Evolutionary conservation across 2,113 vertebrate species (phyloP).

Genomic region (Ptyas mucosa): DNA sequence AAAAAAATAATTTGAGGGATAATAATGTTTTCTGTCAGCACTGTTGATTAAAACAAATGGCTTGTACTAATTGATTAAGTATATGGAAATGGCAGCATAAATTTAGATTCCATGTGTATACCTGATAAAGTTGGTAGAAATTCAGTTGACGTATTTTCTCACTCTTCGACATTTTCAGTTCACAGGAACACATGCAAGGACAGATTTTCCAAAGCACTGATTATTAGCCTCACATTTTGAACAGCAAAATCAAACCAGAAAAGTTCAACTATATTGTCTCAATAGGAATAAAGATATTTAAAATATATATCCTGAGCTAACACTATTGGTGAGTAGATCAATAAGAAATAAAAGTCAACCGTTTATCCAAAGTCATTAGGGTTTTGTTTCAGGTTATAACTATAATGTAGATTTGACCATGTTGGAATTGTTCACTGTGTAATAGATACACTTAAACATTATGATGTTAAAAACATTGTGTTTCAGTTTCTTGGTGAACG

Average conservation of each 20-base stretch:
- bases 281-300: not conserved
- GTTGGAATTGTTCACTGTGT: not conserved
- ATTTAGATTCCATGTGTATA: not conserved
- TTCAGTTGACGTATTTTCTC: not conserved
- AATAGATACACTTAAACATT: not conserved
- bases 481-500: not conserved
- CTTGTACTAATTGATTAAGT: not conserved
- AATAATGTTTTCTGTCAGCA: not conserved
- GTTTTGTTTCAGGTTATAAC: not conserved
- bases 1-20: not conserved
- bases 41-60: not conserved
- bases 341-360: not conserved
- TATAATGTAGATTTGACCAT: not conserved
- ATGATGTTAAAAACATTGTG: not conserved
- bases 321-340: slow-evolving; percentile 1
- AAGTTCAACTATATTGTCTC: not conserved
- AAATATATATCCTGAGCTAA: not conserved
- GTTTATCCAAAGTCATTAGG: not conserved
- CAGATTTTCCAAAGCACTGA: slow-evolving; percentile 10
- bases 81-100: not conserved
- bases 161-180: not conserved
- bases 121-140: not conserved
- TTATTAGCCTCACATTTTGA: not conserved
- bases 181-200: not conserved
- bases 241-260: not conserved